Base-by-base conservation (phyloP, 2,888 invertebrate genomes). In the Luffia ferchaultella region DNA sequence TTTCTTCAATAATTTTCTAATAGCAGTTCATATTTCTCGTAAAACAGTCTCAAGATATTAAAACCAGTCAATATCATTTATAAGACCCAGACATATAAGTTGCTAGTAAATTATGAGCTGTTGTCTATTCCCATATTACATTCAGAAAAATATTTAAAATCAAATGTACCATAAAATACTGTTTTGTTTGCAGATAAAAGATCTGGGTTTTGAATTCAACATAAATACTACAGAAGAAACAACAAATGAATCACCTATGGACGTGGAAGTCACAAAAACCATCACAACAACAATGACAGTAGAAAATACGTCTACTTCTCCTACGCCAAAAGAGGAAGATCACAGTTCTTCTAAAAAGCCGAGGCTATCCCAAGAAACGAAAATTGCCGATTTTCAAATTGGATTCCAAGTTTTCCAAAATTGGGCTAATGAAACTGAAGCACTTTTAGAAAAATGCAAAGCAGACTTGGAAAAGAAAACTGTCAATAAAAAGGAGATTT, bases 121-220 rank as follows among this genome's bases (percentile, higher is more conserved):
- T n/a, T n/a, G n/a, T n/a, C n/a, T n/a, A n/a, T n/a, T n/a, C n/a
- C n/a, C n/a, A n/a, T n/a, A n/a, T n/a, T n/a, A n/a, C n/a, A n/a
- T n/a, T n/a, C n/a, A n/a, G n/a, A n/a, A n/a, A n/a, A n/a, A n/a
- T n/a, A n/a, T n/a, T n/a, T n/a, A n/a, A n/a, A n/a, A n/a, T n/a
- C n/a, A n/a, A n/a, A n/a, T n/a, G n/a, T n/a, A n/a, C n/a, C n/a
- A n/a, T n/a, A n/a, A n/a, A n/a, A n/a, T 20, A 12, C 42, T 48
- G 7, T 48, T 48, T 40, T 16, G 42, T 54, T 55, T 60, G 2
- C 63, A 89, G 88, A 88, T 89, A 58, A 82, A 85, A 46, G 87
- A 82, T 57, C 77, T 87, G n/a, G 89, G 89, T 18, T 89, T 89
- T 61, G 87, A 87, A 54, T 65, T 77, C 56, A 75, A 79, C 49